Evolutionary conservation across 1,140 invertebrate species (phyloP).

Genomic region (Rhagoletis zephyria): DNA sequence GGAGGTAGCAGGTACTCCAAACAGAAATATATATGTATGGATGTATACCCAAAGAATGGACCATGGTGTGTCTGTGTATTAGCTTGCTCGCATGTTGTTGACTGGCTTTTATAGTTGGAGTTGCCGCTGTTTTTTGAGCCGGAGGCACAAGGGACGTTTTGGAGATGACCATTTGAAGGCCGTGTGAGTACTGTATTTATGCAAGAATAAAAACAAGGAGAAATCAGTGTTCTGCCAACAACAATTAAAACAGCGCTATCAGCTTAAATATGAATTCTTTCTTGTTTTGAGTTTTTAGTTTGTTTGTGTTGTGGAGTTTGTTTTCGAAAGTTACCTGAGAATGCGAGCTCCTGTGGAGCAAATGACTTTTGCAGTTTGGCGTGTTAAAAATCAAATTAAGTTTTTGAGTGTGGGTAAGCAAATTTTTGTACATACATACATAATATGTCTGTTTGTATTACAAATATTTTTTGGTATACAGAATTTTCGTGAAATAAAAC

Average conservation of each 20-base stretch:
- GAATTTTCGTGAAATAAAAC: too few species aligned
- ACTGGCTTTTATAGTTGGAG: not conserved
- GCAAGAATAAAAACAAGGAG: not conserved
- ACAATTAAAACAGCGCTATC: conserved; percentile 37
- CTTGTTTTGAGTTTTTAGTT: not conserved
- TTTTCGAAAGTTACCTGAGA: conserved; percentile 8
- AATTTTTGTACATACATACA: not conserved
- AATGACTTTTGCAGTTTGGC: conserved; percentile 26
- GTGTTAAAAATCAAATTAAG: conserved; percentile 32
- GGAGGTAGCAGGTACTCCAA: not conserved
- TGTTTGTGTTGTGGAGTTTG: not conserved
- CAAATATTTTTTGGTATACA: not conserved
- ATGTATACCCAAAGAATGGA: not conserved
- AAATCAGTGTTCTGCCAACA: conserved; percentile 24
- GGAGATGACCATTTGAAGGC: conserved; percentile 47
- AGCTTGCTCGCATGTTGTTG: not conserved
- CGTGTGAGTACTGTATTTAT: conserved; percentile 31
- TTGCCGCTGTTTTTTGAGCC: not conserved
- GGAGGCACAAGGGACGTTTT: not conserved
- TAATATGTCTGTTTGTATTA: not conserved
- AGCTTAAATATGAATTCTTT: conserved; percentile 13
- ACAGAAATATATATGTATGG: not conserved
- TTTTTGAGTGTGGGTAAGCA: not conserved
- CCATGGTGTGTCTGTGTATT: not conserved
- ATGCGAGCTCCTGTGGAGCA: not conserved